Base-by-base conservation (phyloP, 2,113 vertebrate species). In the Crotophaga sulcirostris region DNA sequence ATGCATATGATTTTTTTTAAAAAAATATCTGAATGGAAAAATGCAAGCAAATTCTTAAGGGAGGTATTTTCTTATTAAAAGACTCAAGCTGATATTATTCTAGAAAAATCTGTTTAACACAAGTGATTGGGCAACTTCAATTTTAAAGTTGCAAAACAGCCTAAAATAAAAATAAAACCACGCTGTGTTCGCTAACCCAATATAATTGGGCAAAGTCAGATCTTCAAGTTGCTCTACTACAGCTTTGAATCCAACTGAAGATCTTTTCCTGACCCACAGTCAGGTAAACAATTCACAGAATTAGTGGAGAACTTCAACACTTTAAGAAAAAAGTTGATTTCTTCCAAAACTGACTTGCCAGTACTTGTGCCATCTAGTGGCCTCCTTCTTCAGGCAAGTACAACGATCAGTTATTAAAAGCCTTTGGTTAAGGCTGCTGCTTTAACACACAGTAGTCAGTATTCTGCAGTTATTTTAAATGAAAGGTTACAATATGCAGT, bases 231-330 rank as follows among this genome's bases (percentile, higher is more conserved):
- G 1, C 38, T 89, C 60, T 56, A 76, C 40, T 64, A 58, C 28
- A 90, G 45, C 55, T 95, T 51, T 47, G 40, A 89, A 86, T 60
- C 38, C 60, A 94, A n/a, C 73, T 60, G 93, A 92, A 93, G 86
- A 96, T 45, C 86, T 72, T 55, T 67, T 89, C 91, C 93, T 84
- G 93, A 94, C 58, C 44, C 19, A 73, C 7, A 52, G 66, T 38
- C 91, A 95, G 64, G 62, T 54, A 87, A 89, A 38, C 56, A 96
- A 96, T 94, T 95, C 96, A 96, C 38, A 93, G 92, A 96, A 96
- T 96, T 95, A 94, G 69, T 0, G 0, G 55, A 3, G 38, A 87
- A 64, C 55, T 73, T 77, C 34, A 69, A 75, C 86, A 64, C 76
- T 88, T 87, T 9, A 70, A 62, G 74, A 93, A 78, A 72, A 90